Percentiles rank a stretch among this genome's conserved stretches.
phyloP scores from a whole-genome alignment of 2,113 vertebrate genomes.

The Fregata magnificens region DNA sequence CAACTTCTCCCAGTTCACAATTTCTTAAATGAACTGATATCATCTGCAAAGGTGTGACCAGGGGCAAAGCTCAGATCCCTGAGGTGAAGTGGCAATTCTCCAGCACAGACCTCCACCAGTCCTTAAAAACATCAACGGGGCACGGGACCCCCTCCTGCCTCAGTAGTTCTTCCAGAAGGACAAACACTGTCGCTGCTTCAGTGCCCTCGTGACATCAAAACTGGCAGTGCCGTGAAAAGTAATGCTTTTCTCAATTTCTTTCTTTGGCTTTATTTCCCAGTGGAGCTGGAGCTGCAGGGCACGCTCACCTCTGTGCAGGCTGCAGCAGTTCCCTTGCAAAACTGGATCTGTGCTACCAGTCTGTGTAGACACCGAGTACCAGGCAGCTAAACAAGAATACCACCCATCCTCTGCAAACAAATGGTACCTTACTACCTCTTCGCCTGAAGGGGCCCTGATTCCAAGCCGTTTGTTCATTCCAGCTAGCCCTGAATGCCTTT shows the following conservation, averaged over 20 bases:
- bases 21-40: not conserved
- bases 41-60: not conserved
- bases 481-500: not conserved
- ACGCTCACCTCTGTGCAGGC: not conserved
- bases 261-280: not conserved
- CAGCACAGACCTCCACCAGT: not conserved
- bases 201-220: not conserved
- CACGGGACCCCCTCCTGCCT: not conserved
- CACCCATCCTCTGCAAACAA: not conserved
- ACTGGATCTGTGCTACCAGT: not conserved
- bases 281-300: not conserved
- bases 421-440: not conserved
- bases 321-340: not conserved
- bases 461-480: not conserved
- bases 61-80: not conserved
- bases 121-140: not conserved
- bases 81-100: not conserved
- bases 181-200: not conserved
- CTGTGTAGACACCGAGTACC: accelerated
- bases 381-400: not conserved
- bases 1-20: not conserved
- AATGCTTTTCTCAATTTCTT: not conserved
- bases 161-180: not conserved
- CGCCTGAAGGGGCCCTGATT: not conserved
- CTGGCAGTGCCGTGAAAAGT: not conserved